Evolutionary conservation across 2,888 invertebrate species (phyloP), one percentile per base, ranked within the genome.

Genomic region (Temnothorax rugatulus): DNA sequence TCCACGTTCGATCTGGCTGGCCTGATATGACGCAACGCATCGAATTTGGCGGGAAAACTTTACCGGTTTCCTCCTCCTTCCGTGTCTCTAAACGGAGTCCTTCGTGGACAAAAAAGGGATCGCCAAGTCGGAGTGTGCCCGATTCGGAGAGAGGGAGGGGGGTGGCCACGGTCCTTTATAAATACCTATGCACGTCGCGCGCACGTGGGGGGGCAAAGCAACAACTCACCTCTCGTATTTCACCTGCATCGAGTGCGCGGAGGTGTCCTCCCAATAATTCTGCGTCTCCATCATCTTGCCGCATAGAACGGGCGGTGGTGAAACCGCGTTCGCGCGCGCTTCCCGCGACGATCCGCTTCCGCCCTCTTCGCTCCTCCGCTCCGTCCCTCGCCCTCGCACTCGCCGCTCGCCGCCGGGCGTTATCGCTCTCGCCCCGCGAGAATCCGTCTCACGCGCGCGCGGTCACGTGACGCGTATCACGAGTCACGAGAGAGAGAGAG

Each of bases 181-280:
- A 34, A 34, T 34, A 34, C 34, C 4, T 34, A 7, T 5, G 0
- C 34, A 7, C 34, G 41, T 41, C 15, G 44, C 44, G 34, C 34
- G 9, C 25, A 18, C 9, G 13, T 41, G 18, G 21, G 18, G 29
- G 3, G 29, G 29, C 29, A 29, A 29, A 29, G 3, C 29, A 29
- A 4, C 38, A 25, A 90, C 95, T 94, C 92, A 96, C 96, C 95
- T 95, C 92, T 96, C 96, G 92, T 95, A 96, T 92, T 96, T 96
- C 66, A 96, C 95, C 91, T 95, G 95, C 94, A 95, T 94, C 92
- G 95, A 92, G 94, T 95, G 94, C 92, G 94, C 94, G 83, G 95
- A 95, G 92, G 94, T 95, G 89, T 96, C 96, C 92, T 96, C 96
- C 96, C 96, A 96, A 92, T 95, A 96, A 89, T 94, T 94, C 92